These are phyloP conservation scores for Phorcus lineatus DNA, from an alignment of 2,888 invertebrate genomes.

Conservation along the genomic window DNA sequence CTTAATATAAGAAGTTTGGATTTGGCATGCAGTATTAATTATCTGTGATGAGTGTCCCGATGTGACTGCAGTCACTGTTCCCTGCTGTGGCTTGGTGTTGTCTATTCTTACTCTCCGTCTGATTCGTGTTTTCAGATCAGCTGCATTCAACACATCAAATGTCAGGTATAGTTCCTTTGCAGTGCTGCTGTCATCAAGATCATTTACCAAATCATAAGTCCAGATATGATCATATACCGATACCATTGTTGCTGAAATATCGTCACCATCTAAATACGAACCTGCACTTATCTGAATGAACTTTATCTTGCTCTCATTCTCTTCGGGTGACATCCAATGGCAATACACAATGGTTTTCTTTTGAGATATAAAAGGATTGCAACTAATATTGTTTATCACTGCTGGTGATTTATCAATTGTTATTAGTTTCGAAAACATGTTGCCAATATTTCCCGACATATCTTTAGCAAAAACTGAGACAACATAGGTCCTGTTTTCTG, in stretches of 20 bases:
- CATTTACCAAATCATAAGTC: constrained; percentile 29
- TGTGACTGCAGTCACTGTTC: constrained; percentile 43
- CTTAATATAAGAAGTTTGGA: constrained; percentile 46
- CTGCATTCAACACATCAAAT: constrained; percentile 39
- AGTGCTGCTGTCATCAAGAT: constrained; percentile 2
- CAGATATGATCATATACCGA: constrained; percentile 27
- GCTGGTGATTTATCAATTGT: constrained; percentile 48
- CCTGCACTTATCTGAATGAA: constrained; percentile 28
- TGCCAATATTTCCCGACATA: constrained; percentile 42
- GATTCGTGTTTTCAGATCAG: constrained; percentile 36
- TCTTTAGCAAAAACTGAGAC: constrained; percentile 29
- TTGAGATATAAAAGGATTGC: constrained; percentile 42
- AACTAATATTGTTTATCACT: constrained; percentile 38
- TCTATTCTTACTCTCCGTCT: constrained; percentile 42
- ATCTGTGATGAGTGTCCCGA: background rate
- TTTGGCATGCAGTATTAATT: constrained; percentile 41
- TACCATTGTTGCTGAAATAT: constrained; percentile 30
- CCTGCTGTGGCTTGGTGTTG: constrained; percentile 38
- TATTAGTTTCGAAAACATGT: constrained; percentile 37
- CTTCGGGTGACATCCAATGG: constrained; percentile 43
- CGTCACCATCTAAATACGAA: constrained; percentile 23
- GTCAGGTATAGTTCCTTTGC: constrained; percentile 30
- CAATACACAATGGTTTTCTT: constrained; percentile 41
- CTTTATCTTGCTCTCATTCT: constrained; percentile 47
- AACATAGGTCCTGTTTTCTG: background rate